Base-by-base conservation (phyloP, 2,797 vertebrate genomes). In the Protonibea diacanthus region DNA sequence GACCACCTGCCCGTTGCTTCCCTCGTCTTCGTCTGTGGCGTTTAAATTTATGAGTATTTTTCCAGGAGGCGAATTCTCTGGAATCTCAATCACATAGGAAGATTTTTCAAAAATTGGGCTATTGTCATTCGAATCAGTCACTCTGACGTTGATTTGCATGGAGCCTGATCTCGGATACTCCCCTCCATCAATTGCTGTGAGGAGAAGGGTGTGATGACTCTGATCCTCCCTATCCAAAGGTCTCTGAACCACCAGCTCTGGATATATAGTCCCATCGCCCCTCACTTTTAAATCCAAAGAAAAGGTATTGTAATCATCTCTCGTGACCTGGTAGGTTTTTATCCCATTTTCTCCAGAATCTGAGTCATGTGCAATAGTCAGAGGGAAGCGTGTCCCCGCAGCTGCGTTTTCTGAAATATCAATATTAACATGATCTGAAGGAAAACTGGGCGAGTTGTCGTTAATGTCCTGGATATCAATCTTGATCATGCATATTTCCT, bases 91-190 rank as follows among this genome's bases (percentile, higher is more conserved):
- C 71, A 98, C 94, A 1, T 99, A 99, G 23, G 98, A 97, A 8
- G 98, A 97, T 33, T 97, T 97, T 71, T 98, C 97, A 90, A 99
- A 99, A 83, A 98, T 90, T 0, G 98, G 98, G 84, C 98, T 99
- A 88, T 99, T 99, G 94, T 99, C 98, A 90, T 99, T 99, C 15
- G 98, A 99, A 93, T 99, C 98, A 77, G 98, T 97, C 87, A 99
- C 97, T 88, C 97, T 97, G 80, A 99, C 97, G 2, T 98, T 97
- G 85, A 99, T 97, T 92, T 98, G 98, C 93, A 99, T 97, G 0
- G 98, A 99, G 86, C 97, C 97, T 0, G 98, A 98, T 89, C 97
- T 96, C 0, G 98, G 97, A 82, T 98, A 98, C 85, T 99, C 96
- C 0, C 98, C 98, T 0, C 98, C 98, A 0, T 99, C 98, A 83